A percentile compares a stretch with the other conserved stretches of the same genome.
Evolutionary conservation across 1,140 invertebrate species (phyloP).

Genomic region (Cardiocondyla obscurior): DNA sequence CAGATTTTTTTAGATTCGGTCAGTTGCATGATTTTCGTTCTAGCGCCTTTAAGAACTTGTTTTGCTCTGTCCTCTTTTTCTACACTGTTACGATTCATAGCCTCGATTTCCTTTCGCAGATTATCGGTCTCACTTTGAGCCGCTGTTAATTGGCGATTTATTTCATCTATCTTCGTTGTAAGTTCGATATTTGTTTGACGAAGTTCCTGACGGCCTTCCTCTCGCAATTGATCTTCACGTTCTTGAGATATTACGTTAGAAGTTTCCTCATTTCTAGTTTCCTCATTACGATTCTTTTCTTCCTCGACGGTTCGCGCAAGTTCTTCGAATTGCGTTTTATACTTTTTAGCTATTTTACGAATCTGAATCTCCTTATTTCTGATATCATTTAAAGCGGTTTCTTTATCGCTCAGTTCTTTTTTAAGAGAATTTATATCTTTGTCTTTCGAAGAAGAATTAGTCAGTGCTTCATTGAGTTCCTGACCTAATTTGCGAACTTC

Average conservation of each 20-base stretch:
- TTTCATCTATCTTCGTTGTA: slow-evolving; percentile 85
- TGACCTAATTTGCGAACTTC: slow-evolving; percentile 84
- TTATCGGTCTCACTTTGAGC: slow-evolving; percentile 87
- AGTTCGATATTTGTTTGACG: slow-evolving; percentile 78
- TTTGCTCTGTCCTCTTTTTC: slow-evolving; percentile 90
- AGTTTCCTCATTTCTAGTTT: slow-evolving; percentile 80
- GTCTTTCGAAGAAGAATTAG: slow-evolving; percentile 84
- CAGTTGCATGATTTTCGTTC: slow-evolving; percentile 88
- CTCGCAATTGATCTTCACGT: slow-evolving; percentile 81
- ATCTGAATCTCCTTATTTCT: slow-evolving; percentile 92
- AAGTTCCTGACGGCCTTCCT: slow-evolving; percentile 85
- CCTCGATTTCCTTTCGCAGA: slow-evolving; percentile 89
- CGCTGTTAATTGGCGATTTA: slow-evolving; percentile 85
- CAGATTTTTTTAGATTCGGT: slow-evolving; percentile 87
- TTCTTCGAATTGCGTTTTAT: slow-evolving; percentile 94
- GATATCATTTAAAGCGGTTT: slow-evolving; percentile 88
- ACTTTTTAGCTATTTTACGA: slow-evolving; percentile 95
- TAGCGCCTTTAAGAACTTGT: slow-evolving; percentile 88
- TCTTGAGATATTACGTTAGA: slow-evolving; percentile 71
- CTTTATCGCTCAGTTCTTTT: slow-evolving; percentile 89
- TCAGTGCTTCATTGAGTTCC: slow-evolving; percentile 85
- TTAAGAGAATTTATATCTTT: slow-evolving; percentile 87
- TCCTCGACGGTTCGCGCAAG: slow-evolving; percentile 87
- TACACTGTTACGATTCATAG: slow-evolving; percentile 86
- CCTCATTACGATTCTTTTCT: slow-evolving; percentile 84